Base-by-base conservation (phyloP, 1,140 invertebrate genomes). In the Drosophila nigrodunni region DNA sequence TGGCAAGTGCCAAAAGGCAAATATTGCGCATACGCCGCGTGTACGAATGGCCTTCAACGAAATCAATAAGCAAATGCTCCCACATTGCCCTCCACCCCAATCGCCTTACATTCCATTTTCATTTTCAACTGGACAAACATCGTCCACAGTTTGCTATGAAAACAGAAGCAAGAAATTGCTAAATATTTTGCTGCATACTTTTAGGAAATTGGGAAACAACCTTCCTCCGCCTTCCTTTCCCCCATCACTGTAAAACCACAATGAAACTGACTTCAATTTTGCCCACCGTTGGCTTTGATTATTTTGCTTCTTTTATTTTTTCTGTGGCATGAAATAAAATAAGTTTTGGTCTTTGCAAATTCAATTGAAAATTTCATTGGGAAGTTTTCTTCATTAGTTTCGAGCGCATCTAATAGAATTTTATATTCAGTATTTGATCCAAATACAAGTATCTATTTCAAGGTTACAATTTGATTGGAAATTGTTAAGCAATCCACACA, bases 1-100 rank as follows among this genome's bases (percentile, higher is more conserved):
- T 60, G 37, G 41, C 69, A 68, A 74, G 78, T 76, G 74, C 55
- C 64, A 70, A 57, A 74, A 78, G 78, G 75, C 78, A 80, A 77
- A 80, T 77, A 80, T 77, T 77, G 78, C 70, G 78, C 78, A 80
- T 80, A 77, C 75, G 78, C 70, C 72, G 65, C 64, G 75, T 50
- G 46, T 77, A 52, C 55, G 52, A 41, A 25, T 43, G 71, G 78
- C 71, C 78, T 78, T 74, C 70, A 64, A 61, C 46, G 66, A 71
- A 80, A 80, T 78, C 75, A 80, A 80, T 80, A 80, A 78, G 71
- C 55, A 41, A 43, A 46, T 54, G 74, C 68, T 47, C 25, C n/a
- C 2, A 47, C 61, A 13, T 13, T 41, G 9, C 11, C 3, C 25
- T 30, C 25, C 25, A 30, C 25, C 6, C 25, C 25, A 5, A 30